Percentiles rank a stretch among this genome's conserved stretches.
Conservation (phyloP, 2,888 invertebrate genomes). For the Odontomyia ornata region DNA sequence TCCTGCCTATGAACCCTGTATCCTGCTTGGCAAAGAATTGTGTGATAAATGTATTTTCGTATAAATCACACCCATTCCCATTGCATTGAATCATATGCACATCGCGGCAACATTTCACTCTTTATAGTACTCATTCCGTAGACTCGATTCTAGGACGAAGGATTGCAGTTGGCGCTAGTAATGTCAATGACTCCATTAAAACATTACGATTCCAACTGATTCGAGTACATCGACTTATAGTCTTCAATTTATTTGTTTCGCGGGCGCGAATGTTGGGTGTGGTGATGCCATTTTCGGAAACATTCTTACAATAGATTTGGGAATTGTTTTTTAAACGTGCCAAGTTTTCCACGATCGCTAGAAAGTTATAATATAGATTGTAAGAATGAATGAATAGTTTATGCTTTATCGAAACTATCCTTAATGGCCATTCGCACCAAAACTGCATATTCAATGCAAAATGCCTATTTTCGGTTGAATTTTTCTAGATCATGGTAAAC, state of each 20-base stretch:
- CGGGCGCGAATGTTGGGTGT: not conserved
- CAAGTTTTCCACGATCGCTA: too few species aligned
- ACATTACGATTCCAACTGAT: not conserved
- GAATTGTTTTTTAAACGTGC: too few species aligned
- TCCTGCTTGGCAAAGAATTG: not conserved
- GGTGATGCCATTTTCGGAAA: too few species aligned
- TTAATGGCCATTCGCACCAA: too few species aligned
- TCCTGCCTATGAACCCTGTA: not conserved
- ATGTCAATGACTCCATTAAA: constrained; percentile 36
- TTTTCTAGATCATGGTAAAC: too few species aligned
- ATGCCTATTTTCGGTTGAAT: too few species aligned
- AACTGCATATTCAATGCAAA: too few species aligned
- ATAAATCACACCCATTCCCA: not conserved
- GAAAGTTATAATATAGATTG: too few species aligned
- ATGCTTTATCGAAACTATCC: too few species aligned
- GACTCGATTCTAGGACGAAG: not conserved
- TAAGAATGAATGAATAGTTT: too few species aligned
- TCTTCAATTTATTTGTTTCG: not conserved
- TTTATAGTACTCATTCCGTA: not conserved
- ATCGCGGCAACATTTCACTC: not conserved
- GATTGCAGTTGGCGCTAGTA: not conserved
- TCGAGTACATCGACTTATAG: constrained; percentile 12
- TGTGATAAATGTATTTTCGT: constrained; percentile 9
- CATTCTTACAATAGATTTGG: too few species aligned
- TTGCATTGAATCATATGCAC: not conserved